Base-by-base conservation (phyloP, 2,113 vertebrate species). In the Oophaga pumilio region DNA sequence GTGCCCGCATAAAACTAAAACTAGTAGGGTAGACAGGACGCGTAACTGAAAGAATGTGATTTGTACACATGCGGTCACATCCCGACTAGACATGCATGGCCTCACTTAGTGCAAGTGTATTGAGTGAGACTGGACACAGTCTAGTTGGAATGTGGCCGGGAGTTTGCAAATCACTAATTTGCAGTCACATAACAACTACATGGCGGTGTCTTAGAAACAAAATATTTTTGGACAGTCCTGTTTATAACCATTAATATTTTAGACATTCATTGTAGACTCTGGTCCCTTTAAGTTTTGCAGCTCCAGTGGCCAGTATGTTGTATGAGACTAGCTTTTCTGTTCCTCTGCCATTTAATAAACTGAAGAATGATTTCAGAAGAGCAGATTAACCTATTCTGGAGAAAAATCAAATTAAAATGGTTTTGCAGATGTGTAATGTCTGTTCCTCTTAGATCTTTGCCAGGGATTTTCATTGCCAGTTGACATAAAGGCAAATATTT, bases 361-460 rank as follows among this genome's bases (percentile, higher is more conserved):
- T 62, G 60, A 83, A 87, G 56, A 82, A 87, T 82, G 78, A 82
- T 87, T 87, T 83, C 68, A 76, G 57, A 87, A 59, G 49, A 87
- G 62, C 33, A 60, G 69, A 49, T 71, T 83, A 74, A 83, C 33
- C 56, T 64, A 56, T 64, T 66, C 73, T 82, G 43, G 53, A 86
- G 33, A 66, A 78, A 77, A 77, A 69, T 86, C 85, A 76, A 62
- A 74, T 87, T 56, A 74, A 79, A 87, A 82, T 82, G 79, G 86
- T 87, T 83, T 82, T 64, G 79, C 86, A 82, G 86, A 87, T 83
- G 86, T 83, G 69, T 87, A 64, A 82, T 82, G 79, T 87, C 86
- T 87, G 76, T 69, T 26, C 68, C 53, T 28, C 49, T 50, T 59
- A 62, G 50, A 62, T 73, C 22, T n/a, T 6, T 78, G 74, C 85